These are phyloP conservation scores for Baryphthengus martii DNA, from an alignment of 2,113 vertebrate genomes.

Conservation along the genomic window DNA sequence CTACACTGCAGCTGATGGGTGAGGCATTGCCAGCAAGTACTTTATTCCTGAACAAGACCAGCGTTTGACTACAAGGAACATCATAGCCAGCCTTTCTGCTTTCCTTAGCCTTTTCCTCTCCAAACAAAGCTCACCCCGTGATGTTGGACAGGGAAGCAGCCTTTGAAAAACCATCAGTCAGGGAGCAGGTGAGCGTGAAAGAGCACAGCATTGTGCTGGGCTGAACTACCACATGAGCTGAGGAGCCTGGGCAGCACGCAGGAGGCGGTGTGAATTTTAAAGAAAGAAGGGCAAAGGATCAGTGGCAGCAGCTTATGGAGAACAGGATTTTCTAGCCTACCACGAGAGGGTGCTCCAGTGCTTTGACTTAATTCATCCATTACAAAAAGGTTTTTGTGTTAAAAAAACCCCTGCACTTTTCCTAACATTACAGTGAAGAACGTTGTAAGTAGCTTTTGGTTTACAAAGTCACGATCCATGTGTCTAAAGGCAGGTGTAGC, in stretches of 20 bases:
- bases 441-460: background rate
- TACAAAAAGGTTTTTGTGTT: background rate
- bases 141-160: rapidly evolving
- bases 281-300: background rate
- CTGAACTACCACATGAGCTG: rapidly evolving
- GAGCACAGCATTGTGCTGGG: background rate
- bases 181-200: background rate
- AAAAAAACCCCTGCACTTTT: too few species aligned
- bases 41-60: background rate
- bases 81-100: background rate
- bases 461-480: background rate
- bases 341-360: conserved; percentile 70
- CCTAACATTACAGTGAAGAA: background rate
- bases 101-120: background rate
- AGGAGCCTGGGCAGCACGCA: background rate
- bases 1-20: rapidly evolving
- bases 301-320: background rate
- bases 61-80: background rate
- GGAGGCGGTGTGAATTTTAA: background rate
- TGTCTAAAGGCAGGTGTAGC: background rate
- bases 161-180: background rate
- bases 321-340: conserved; percentile 4
- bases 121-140: background rate
- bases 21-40: background rate
- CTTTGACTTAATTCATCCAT: background rate